Base-by-base conservation (phyloP, 2,113 vertebrate genomes). In the Syngnathus typhle region DNA sequence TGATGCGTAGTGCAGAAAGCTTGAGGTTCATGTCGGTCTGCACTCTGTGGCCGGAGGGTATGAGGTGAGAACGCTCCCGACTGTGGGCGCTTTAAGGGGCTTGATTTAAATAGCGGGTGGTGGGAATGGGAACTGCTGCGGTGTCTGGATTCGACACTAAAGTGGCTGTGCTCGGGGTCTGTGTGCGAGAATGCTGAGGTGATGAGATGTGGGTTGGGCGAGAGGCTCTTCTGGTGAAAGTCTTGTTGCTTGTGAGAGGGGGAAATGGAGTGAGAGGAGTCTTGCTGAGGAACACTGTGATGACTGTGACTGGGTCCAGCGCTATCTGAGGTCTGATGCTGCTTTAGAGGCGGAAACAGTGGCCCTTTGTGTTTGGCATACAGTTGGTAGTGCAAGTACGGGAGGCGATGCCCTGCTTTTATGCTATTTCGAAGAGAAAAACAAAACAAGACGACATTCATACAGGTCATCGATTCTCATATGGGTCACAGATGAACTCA, bases 331-430 rank as follows among this genome's bases (percentile, higher is more conserved):
- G 84, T 81, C 81, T 90, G 93, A 77, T 13, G 76, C 15, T 67
- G 65, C 56, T 87, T 88, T 67, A 90, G 67, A 82, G 73, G 89
- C 73, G 85, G 91, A 36, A 97, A 99, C 83, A 87, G 93, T 68
- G 93, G 90, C 75, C 92, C 85, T 87, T 92, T 98, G 64, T 94
- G 94, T 89, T 95, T 98, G 59, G 88, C 86, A 62, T 98, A 98
- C 16, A 99, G 93, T 90, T 98, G 95, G 88, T 98, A 99, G 0
- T 95, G 93, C 73, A 95, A 82, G 79, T 91, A 88, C 0, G 97
- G 94, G 69, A 99, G 92, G 32, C 96, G 95, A 23, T 74, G 88
- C 3, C 97, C 97, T 79, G 94, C 96, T 89, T 95, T 94, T 79
- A 99, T 87, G 80, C 97, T 99, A 72, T 75, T 88, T 44, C 2